Conservation (phyloP, 2,797 vertebrate species). For the Circus cinereus region DNA sequence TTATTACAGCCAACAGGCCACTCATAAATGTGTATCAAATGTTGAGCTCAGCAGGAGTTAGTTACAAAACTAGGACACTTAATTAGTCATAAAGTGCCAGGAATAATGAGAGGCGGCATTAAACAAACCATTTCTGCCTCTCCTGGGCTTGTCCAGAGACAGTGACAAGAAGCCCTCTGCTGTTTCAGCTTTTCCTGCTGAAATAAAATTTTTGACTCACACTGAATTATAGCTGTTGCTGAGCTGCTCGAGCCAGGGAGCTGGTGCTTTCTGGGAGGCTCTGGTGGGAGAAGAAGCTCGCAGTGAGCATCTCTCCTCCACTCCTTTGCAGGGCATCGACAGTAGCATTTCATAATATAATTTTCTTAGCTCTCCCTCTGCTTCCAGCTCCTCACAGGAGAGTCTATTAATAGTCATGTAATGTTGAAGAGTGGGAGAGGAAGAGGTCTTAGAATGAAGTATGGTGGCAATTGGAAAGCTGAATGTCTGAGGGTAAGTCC, state of each 20-base stretch:
- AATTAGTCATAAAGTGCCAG: conserved; percentile 47
- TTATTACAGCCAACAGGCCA: conserved; percentile 31
- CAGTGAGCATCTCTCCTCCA: not conserved
- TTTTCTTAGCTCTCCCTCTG: not conserved
- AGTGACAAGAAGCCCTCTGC: conserved; percentile 37
- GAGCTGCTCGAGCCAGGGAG: not conserved
- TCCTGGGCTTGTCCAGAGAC: conserved; percentile 6
- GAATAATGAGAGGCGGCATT: conserved; percentile 45
- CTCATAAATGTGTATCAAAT: conserved; percentile 54
- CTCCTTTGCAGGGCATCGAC: not conserved
- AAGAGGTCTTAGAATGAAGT: not conserved
- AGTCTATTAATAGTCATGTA: not conserved
- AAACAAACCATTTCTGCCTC: conserved; percentile 49
- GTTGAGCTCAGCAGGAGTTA: conserved; percentile 58
- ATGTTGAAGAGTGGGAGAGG: not conserved
- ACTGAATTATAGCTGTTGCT: not conserved
- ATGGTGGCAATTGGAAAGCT: not conserved
- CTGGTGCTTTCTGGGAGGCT: not conserved
- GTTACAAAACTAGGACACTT: conserved; percentile 54
- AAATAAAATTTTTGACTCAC: conserved; percentile 10
- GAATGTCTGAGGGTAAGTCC: not conserved
- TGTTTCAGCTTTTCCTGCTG: conserved; percentile 42
- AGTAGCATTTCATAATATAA: not conserved
- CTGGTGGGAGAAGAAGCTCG: not conserved
- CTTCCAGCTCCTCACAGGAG: not conserved